Conservation (phyloP, 2,888 invertebrate species). For the Synergus gifuensis region DNA sequence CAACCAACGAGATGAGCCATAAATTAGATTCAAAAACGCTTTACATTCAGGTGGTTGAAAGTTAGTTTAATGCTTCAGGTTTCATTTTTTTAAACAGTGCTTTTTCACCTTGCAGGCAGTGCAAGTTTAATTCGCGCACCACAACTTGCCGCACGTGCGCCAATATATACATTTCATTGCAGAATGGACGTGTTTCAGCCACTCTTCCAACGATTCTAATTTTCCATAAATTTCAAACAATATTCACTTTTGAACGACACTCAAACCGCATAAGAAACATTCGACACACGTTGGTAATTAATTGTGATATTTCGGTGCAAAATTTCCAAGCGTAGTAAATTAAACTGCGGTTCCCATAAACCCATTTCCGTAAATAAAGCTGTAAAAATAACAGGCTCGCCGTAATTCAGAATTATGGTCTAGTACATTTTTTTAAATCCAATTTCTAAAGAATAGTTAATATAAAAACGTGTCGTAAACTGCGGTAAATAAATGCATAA, state of each 20-base stretch:
- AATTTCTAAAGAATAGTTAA: too few relatives aligned
- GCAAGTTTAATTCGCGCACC: conserved; percentile 35
- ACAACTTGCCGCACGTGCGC: conserved; percentile 28
- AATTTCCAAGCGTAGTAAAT: conserved; percentile 4
- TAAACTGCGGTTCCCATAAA: neutral
- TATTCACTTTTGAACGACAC: conserved; percentile 28
- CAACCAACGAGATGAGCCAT: conserved; percentile 21
- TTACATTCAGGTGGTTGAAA: conserved; percentile 5
- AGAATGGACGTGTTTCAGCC: conserved; percentile 5
- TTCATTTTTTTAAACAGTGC: conserved; percentile 21
- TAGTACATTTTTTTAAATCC: neutral
- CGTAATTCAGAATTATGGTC: neutral
- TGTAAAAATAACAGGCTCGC: neutral
- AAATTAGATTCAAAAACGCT: conserved; percentile 30
- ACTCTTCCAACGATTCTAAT: neutral
- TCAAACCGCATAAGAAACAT: conserved; percentile 16
- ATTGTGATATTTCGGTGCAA: conserved; percentile 18
- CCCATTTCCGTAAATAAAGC: neutral
- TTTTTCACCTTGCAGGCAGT: conserved; percentile 22
- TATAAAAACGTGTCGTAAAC: too few relatives aligned
- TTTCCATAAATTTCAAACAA: conserved; percentile 36
- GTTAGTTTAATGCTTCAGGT: conserved; percentile 36
- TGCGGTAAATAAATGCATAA: too few relatives aligned
- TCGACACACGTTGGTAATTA: conserved; percentile 31
- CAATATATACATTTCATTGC: conserved; percentile 14